phyloP scores from a whole-genome alignment of 2,888 invertebrate species.

The Pocota personata region DNA sequence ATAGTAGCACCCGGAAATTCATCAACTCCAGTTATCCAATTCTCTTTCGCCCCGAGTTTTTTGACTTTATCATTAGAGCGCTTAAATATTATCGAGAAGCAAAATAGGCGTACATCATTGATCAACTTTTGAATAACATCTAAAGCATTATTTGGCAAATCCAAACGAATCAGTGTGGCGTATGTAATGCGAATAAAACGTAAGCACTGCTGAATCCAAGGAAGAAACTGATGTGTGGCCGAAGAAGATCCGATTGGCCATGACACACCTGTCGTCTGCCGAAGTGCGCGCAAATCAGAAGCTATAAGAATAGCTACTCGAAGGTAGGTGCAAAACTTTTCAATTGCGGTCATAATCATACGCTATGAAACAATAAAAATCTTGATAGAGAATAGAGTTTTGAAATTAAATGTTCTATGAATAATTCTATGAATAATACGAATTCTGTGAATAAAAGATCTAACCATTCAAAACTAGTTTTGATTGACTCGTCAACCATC shows the following conservation, averaged over 20 bases:
- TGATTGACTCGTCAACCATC: too few relatives aligned
- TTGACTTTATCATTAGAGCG: conserved; percentile 92
- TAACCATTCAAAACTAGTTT: too few relatives aligned
- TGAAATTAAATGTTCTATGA: too few relatives aligned
- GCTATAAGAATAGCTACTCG: conserved; percentile 89
- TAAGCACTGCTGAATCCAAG: conserved; percentile 92
- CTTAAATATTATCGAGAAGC: conserved; percentile 92
- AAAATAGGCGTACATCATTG: conserved; percentile 93
- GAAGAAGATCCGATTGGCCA: conserved; percentile 84
- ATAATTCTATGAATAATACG: too few relatives aligned
- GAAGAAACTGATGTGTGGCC: conserved; percentile 84
- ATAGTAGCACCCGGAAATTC: conserved; percentile 93
- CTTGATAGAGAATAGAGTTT: too few relatives aligned
- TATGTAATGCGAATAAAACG: conserved; percentile 92
- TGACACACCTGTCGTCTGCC: conserved; percentile 79
- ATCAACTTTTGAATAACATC: conserved; percentile 93
- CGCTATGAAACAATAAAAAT: conserved; percentile 83
- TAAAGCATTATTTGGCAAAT: conserved; percentile 93
- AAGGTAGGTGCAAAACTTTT: conserved; percentile 89
- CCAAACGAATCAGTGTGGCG: conserved; percentile 90
- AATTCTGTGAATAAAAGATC: too few relatives aligned
- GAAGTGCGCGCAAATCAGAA: conserved; percentile 83
- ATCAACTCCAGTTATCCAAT: conserved; percentile 93
- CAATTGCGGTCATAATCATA: conserved; percentile 91
- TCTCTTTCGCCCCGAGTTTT: conserved; percentile 89